Conservation (phyloP, 1,140 invertebrate species). For the Lordiphosa clarofinis region DNA sequence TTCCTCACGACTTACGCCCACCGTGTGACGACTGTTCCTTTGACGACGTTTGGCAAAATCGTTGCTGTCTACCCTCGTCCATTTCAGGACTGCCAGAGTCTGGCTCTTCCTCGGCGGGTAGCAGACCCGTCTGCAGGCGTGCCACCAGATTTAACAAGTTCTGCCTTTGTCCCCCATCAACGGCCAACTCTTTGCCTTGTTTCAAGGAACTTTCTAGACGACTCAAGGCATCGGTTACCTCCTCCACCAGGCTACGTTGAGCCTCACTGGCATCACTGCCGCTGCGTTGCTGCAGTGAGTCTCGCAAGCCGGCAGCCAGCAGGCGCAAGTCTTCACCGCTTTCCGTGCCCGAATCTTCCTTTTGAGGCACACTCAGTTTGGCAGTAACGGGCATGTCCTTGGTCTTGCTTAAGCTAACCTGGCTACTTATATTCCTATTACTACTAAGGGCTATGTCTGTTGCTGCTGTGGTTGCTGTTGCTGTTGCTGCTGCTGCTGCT, state of each 20-base stretch:
- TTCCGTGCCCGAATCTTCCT: constrained; percentile 85
- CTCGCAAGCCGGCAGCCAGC: constrained; percentile 71
- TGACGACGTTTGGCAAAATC: constrained; percentile 80
- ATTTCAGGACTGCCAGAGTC: constrained; percentile 18
- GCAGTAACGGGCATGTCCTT: neutral
- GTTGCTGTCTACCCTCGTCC: constrained; percentile 49
- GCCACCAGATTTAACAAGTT: constrained; percentile 87
- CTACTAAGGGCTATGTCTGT: constrained; percentile 5
- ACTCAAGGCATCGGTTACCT: constrained; percentile 88
- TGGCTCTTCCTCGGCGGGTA: constrained; percentile 76
- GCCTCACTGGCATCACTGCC: constrained; percentile 45
- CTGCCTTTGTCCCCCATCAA: constrained; percentile 82
- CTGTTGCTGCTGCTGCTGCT: constrained; percentile 14
- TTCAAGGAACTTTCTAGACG: constrained; percentile 87
- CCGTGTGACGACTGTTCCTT: constrained; percentile 86
- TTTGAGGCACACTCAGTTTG: constrained; percentile 65
- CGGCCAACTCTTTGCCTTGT: constrained; percentile 80
- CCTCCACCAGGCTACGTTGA: constrained; percentile 82
- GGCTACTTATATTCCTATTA: constrained; percentile 52
- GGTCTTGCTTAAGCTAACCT: constrained; percentile 36
- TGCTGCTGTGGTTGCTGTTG: constrained; percentile 26
- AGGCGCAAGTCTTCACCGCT: constrained; percentile 83
- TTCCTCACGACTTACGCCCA: constrained; percentile 89
- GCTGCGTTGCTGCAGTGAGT: constrained; percentile 66
- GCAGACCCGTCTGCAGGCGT: constrained; percentile 86